Conservation (phyloP, 1,140 invertebrate species). For the Drosophila rufa region DNA sequence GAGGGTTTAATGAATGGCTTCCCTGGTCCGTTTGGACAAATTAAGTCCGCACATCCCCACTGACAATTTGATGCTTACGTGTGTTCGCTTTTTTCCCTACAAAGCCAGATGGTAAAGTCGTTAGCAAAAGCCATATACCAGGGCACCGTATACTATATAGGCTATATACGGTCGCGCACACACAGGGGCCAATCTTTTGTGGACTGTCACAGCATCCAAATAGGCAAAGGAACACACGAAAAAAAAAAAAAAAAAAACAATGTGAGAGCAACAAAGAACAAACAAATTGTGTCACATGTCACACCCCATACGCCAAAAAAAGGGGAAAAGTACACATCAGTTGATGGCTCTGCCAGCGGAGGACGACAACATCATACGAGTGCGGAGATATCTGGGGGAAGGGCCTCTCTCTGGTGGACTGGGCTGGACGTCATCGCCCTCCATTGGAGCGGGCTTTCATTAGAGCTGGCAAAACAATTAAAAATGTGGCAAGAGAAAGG, state of each 20-base stretch:
- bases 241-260: conserved; percentile 17
- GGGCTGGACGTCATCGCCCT: conserved; percentile 46
- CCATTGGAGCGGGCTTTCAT: conserved; percentile 52
- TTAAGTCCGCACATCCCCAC: conserved; percentile 37
- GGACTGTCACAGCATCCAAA: conserved; percentile 54
- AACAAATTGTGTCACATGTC: conserved; percentile 65
- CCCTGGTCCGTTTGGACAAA: conserved; percentile 34
- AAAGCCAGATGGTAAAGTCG: conserved; percentile 36
- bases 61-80: conserved; percentile 49
- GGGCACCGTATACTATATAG: conserved; percentile 6
- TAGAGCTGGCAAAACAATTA: conserved; percentile 52
- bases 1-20: conserved; percentile 30
- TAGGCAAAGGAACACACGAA: conserved; percentile 43
- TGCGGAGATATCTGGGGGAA: not conserved
- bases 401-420: conserved; percentile 12
- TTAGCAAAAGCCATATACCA: conserved; percentile 30
- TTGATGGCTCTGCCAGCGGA: conserved; percentile 43
- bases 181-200: conserved; percentile 29
- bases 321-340: conserved; percentile 51
- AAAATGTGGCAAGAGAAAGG: conserved; percentile 52
- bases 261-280: conserved; percentile 51
- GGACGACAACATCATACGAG: conserved; percentile 32
- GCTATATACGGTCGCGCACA: not conserved
- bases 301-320: conserved; percentile 52
- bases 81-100: conserved; percentile 3